Evolutionary conservation across 1,140 invertebrate species (phyloP).

Genomic region (Diorhabda carinulata): DNA sequence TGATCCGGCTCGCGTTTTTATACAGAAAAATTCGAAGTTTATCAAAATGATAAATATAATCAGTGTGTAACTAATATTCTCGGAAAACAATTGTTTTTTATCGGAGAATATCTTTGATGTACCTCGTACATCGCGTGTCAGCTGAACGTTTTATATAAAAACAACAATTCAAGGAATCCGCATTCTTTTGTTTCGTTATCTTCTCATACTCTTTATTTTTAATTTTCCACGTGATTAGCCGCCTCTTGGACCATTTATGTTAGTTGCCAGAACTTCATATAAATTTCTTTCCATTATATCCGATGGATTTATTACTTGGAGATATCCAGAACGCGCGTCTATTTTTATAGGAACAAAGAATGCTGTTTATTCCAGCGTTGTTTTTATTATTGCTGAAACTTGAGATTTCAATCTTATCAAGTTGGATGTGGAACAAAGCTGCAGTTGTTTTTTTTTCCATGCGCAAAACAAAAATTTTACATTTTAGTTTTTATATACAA

Average conservation of each 20-base stretch:
- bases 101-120: no score
- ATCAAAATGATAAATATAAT: no score
- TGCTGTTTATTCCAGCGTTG: conserved; percentile 6
- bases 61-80: no score
- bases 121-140: no score
- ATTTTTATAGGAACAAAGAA: conserved; percentile 15
- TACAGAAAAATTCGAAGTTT: no score
- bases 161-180: conserved; percentile 3
- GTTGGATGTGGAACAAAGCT: neutral
- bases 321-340: conserved; percentile 3
- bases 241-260: conserved; percentile 8
- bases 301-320: conserved; percentile 17
- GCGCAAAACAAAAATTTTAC: no score
- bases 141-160: neutral
- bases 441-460: neutral
- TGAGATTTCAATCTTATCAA: conserved; percentile 18
- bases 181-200: conserved; percentile 1
- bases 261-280: conserved; percentile 14
- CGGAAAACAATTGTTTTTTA: no score
- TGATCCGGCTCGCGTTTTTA: no score
- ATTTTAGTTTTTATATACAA: no score
- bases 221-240: conserved; percentile 20
- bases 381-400: conserved; percentile 13
- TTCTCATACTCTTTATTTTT: conserved; percentile 9
- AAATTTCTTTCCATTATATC: conserved; percentile 21